Conservation (phyloP, 2,113 vertebrate genomes). For the Microcebus griseorufus region DNA sequence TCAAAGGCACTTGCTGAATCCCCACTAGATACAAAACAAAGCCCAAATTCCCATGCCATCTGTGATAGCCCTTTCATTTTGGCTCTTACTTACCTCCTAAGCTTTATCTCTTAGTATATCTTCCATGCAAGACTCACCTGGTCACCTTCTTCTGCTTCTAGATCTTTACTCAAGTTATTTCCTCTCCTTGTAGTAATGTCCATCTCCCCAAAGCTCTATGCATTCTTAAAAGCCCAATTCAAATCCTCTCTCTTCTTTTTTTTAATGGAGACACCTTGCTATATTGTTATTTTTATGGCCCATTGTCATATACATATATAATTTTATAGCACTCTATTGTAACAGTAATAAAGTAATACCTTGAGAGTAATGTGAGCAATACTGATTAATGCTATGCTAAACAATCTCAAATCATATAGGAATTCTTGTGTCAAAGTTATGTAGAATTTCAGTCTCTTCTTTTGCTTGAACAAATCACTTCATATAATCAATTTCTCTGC, state of each 20-base stretch:
- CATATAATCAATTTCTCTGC: background rate
- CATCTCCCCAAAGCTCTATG: background rate
- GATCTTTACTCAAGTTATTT: background rate
- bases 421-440: background rate
- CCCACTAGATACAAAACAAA: background rate
- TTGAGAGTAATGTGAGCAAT: background rate
- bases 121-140: background rate
- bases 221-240: background rate
- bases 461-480: background rate
- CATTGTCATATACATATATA: background rate
- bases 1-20: background rate
- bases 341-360: background rate
- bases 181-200: background rate
- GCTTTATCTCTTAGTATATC: background rate
- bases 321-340: background rate
- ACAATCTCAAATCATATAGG: background rate
- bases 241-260: background rate
- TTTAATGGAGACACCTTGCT: background rate
- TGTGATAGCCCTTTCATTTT: background rate
- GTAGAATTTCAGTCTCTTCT: background rate
- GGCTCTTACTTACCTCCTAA: background rate
- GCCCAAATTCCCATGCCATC: background rate
- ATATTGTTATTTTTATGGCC: background rate
- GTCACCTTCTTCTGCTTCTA: background rate
- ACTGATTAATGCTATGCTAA: background rate